Evolutionary conservation across 2,113 vertebrate genomes (phyloP).

Genomic region (Turnix velox): DNA sequence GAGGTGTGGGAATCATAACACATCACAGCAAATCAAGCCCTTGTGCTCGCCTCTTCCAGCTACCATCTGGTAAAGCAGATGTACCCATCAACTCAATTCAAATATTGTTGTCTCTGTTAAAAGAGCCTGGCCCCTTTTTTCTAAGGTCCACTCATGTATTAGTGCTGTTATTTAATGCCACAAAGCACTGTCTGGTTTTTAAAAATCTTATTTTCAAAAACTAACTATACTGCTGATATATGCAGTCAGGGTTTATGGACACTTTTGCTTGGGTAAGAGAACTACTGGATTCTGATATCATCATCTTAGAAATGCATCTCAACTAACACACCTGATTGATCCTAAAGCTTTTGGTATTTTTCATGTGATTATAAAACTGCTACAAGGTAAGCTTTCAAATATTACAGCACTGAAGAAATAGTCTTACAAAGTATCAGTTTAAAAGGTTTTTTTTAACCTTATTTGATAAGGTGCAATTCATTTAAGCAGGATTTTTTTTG

Average conservation of each 20-base stretch:
- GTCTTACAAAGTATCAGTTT: not conserved
- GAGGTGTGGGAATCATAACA: not conserved
- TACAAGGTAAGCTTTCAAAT: not conserved
- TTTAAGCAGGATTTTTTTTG: not conserved
- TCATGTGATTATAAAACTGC: not conserved
- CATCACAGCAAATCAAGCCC: not conserved
- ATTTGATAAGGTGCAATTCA: not conserved
- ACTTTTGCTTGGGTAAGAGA: not conserved
- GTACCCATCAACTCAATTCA: not conserved
- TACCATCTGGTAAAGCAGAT: not conserved
- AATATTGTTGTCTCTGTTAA: not conserved
- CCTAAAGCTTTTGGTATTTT: not conserved
- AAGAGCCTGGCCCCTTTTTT: not conserved
- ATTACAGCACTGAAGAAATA: not conserved
- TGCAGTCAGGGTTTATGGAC: not conserved
- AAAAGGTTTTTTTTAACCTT: not conserved
- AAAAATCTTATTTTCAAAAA: not conserved
- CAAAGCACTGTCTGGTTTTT: not conserved
- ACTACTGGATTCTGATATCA: not conserved
- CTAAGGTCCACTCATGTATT: not conserved
- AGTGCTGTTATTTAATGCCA: not conserved
- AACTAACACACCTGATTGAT: not conserved
- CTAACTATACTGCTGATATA: not conserved
- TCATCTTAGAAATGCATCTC: not conserved
- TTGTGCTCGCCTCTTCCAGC: not conserved